These are phyloP conservation scores for Thyatira batis DNA, from an alignment of 2,888 invertebrate species.

Conservation along the genomic window DNA sequence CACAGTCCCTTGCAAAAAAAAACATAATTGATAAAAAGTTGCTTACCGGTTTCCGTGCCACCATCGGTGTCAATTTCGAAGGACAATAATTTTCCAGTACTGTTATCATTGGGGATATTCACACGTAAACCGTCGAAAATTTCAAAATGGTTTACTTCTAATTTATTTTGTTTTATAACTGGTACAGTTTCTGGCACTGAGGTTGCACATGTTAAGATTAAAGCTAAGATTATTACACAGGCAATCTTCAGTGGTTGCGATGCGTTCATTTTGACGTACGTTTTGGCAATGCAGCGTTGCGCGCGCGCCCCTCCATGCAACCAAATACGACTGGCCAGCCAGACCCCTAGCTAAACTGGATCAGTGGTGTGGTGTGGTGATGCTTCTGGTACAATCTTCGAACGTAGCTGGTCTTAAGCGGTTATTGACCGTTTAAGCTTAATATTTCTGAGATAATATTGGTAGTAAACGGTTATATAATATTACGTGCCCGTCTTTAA, in stretches of 20 bases:
- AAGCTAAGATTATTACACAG: constrained; percentile 32
- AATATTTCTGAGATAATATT: background rate
- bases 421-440: background rate
- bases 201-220: constrained; percentile 31
- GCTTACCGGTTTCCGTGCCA: constrained; percentile 54
- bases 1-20: background rate
- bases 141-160: constrained; percentile 51
- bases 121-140: constrained; percentile 62
- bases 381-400: background rate
- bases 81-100: constrained; percentile 52
- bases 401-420: background rate
- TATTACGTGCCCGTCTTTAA: background rate
- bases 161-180: constrained; percentile 17
- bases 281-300: constrained; percentile 42
- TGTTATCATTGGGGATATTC: constrained; percentile 51
- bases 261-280: constrained; percentile 62
- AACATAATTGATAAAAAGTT: constrained; percentile 5
- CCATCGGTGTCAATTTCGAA: constrained; percentile 57
- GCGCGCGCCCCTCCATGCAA: constrained; percentile 34
- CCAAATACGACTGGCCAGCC: background rate
- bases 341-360: constrained; percentile 22
- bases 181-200: constrained; percentile 26
- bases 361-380: constrained; percentile 18
- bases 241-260: constrained; percentile 41
- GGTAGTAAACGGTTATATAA: background rate